A percentile compares a stretch with the other conserved stretches of the same genome.
Evolutionary conservation across 2,888 invertebrate genomes (phyloP).

Genomic region (Napeogenes sylphis): DNA sequence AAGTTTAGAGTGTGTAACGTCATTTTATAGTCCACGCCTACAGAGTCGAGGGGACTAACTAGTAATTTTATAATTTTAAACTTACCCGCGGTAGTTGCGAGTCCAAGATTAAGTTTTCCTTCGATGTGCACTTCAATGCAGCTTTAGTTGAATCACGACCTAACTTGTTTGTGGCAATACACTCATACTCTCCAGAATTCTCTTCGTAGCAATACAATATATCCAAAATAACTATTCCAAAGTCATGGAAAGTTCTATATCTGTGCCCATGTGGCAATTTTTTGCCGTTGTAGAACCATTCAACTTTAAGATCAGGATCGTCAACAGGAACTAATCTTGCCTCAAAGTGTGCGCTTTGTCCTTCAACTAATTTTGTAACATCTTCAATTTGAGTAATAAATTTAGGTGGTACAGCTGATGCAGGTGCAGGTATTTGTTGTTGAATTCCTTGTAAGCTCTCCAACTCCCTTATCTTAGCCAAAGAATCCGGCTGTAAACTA

Average conservation of each 20-base stretch:
- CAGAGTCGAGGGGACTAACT: too few relatives aligned
- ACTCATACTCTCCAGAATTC: conserved; percentile 96
- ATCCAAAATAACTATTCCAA: conserved; percentile 96
- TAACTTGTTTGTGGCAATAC: conserved; percentile 93
- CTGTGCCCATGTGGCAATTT: conserved; percentile 96
- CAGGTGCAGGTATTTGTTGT: conserved; percentile 79
- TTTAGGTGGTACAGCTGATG: conserved; percentile 89
- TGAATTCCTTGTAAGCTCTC: conserved; percentile 85
- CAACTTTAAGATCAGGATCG: conserved; percentile 95
- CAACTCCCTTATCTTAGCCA: conserved; percentile 91
- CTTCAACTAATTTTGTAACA: conserved; percentile 92
- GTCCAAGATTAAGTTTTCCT: conserved; percentile 92
- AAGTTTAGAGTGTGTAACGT: too few relatives aligned
- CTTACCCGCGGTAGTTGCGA: conserved; percentile 93
- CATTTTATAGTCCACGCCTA: too few relatives aligned
- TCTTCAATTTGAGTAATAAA: conserved; percentile 93
- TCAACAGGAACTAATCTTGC: conserved; percentile 95
- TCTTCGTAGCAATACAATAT: conserved; percentile 97
- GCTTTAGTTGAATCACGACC: conserved; percentile 93
- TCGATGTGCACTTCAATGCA: conserved; percentile 90
- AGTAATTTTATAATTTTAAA: conserved; percentile 19
- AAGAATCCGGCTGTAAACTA: conserved; percentile 92
- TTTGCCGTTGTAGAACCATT: conserved; percentile 96
- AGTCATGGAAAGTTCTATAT: conserved; percentile 98
- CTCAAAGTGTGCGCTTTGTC: conserved; percentile 96